These are phyloP conservation scores for Papilio aristodemus DNA, from an alignment of 1,140 invertebrate species.

Conservation along the genomic window DNA sequence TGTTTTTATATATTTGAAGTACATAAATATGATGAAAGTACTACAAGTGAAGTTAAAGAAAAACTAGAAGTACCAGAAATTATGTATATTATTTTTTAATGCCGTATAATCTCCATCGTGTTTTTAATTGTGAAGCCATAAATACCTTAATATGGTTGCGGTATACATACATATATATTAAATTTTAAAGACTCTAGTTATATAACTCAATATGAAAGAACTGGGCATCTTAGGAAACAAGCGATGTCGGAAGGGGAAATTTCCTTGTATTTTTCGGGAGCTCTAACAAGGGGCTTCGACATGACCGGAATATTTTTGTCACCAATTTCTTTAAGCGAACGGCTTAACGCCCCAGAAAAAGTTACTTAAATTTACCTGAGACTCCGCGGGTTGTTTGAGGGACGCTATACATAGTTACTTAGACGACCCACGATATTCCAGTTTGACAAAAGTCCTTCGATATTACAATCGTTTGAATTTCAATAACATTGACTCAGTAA, in stretches of 20 bases:
- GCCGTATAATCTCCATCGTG: neutral
- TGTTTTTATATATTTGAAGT: too few relatives aligned
- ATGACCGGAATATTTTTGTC: slow-evolving; percentile 76
- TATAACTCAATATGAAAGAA: slow-evolving; percentile 50
- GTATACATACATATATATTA: neutral
- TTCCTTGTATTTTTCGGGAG: slow-evolving; percentile 61
- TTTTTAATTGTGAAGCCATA: neutral
- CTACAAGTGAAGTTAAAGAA: too few relatives aligned
- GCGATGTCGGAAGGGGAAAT: slow-evolving; percentile 57
- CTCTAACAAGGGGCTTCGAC: slow-evolving; percentile 68
- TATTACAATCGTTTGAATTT: too few relatives aligned
- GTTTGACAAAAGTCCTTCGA: neutral
- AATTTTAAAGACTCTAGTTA: slow-evolving; percentile 35
- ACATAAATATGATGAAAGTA: too few relatives aligned
- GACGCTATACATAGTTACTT: neutral
- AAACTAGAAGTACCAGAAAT: too few relatives aligned
- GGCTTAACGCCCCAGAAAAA: slow-evolving; percentile 63
- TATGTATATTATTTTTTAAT: too few relatives aligned
- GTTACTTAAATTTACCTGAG: slow-evolving; percentile 65
- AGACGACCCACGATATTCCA: neutral
- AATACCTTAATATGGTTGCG: neutral
- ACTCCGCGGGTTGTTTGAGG: slow-evolving; percentile 30
- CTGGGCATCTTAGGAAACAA: slow-evolving; percentile 50
- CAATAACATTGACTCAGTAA: too few relatives aligned
- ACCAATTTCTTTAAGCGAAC: slow-evolving; percentile 66